Percentiles rank a stretch among this genome's conserved stretches.
Evolutionary conservation across 2,797 vertebrate species (phyloP).

Genomic region (Acipenser transmontanus): DNA sequence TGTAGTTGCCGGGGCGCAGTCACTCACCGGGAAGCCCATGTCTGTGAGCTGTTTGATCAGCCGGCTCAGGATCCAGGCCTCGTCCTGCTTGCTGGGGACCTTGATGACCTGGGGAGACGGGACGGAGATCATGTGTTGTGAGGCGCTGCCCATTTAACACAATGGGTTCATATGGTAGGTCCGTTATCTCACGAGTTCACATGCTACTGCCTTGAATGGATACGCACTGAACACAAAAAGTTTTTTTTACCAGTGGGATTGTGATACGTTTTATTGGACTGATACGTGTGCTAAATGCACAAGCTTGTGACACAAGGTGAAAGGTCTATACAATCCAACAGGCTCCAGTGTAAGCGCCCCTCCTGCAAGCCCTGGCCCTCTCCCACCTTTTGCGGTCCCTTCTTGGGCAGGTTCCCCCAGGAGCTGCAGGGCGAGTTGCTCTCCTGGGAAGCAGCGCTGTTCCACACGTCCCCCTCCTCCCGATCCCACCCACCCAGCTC

Average conservation of each 20-base stretch:
- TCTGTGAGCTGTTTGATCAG: constrained; percentile 97
- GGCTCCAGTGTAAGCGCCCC: no score
- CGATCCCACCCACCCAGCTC: constrained; percentile 86
- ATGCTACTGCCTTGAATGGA: neutral
- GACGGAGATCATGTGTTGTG: no score
- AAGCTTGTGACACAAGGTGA: no score
- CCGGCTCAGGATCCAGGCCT: constrained; percentile 91
- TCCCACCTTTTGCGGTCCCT: constrained; percentile 81
- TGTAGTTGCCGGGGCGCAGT: no score
- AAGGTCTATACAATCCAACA: no score
- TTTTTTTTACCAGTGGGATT: neutral
- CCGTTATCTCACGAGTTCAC: no score
- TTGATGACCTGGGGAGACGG: constrained; percentile 68
- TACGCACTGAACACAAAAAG: neutral
- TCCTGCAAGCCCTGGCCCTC: no score
- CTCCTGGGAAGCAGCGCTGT: constrained; percentile 85
- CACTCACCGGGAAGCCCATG: constrained; percentile 95
- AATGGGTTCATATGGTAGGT: no score
- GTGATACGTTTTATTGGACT: neutral
- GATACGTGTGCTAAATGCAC: no score
- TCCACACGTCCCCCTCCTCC: constrained; percentile 93
- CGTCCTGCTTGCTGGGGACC: constrained; percentile 84
- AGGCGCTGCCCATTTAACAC: no score
- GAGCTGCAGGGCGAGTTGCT: constrained; percentile 85
- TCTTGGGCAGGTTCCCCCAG: constrained; percentile 87